Evolutionary conservation across 2,113 vertebrate species (phyloP).

Genomic region (Monopterus albus): DNA sequence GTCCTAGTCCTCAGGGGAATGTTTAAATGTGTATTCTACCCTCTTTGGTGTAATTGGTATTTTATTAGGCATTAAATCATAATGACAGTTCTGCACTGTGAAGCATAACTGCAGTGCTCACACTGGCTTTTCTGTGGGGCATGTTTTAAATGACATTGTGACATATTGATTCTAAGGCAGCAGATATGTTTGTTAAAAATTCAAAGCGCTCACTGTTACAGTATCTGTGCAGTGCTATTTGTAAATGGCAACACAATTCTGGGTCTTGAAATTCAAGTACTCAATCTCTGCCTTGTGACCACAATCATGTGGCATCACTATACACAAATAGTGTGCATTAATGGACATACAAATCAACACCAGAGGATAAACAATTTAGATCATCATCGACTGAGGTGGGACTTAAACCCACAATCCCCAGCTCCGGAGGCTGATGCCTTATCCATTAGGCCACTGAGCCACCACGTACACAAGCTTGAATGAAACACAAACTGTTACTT

Average conservation of each 20-base stretch:
- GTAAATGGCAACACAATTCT: neutral
- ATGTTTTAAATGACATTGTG: too few species aligned
- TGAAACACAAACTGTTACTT: too few species aligned
- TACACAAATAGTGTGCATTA: neutral
- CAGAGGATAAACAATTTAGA: too few species aligned
- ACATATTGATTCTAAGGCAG: too few species aligned
- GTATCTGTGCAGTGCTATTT: too few species aligned
- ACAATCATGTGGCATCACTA: neutral
- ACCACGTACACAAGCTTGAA: too few species aligned
- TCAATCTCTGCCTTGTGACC: neutral
- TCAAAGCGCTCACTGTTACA: too few species aligned
- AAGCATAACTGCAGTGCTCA: constrained; percentile 27
- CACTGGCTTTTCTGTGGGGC: constrained; percentile 19
- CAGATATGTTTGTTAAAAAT: too few species aligned
- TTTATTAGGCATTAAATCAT: constrained; percentile 51
- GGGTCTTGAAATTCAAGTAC: neutral
- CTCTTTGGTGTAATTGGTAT: constrained; percentile 44
- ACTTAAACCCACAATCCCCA: constrained; percentile 81
- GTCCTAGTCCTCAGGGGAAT: constrained; percentile 4
- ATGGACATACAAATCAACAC: neutral
- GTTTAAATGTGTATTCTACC: constrained; percentile 25
- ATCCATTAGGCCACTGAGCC: constrained; percentile 99
- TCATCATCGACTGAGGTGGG: constrained; percentile 74
- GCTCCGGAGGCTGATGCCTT: constrained; percentile 99
- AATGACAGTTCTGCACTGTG: constrained; percentile 35